These are phyloP conservation scores for Pteropus rufus DNA, from an alignment of 2,797 vertebrate genomes.

Conservation along the genomic window DNA sequence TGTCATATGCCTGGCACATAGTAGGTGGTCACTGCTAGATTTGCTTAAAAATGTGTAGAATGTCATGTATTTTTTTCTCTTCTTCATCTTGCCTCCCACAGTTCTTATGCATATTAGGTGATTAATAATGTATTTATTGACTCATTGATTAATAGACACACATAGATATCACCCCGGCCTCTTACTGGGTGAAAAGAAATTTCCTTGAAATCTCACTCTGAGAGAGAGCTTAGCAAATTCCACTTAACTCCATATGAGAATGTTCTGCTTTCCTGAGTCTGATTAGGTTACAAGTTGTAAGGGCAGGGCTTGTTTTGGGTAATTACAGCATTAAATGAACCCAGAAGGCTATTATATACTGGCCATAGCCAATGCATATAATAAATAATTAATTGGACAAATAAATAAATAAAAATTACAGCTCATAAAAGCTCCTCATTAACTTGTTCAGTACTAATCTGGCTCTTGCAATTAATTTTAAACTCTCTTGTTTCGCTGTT, in stretches of 20 bases:
- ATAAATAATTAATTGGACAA: conserved; percentile 75
- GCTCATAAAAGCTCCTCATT: conserved; percentile 71
- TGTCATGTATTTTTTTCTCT: not conserved
- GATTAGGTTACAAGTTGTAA: conserved; percentile 70
- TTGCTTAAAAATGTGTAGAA: not conserved
- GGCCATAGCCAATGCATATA: conserved; percentile 53
- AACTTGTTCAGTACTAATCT: conserved; percentile 59
- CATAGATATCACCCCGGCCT: not conserved
- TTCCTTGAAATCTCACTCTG: conserved; percentile 28
- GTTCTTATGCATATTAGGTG: not conserved
- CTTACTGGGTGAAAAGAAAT: not conserved
- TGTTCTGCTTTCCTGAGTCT: conserved; percentile 54
- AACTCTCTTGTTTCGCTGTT: conserved; percentile 71
- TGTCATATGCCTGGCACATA: not conserved
- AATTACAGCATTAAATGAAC: conserved; percentile 67
- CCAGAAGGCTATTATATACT: conserved; percentile 63
- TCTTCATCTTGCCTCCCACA: not conserved
- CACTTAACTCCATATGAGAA: conserved; percentile 51
- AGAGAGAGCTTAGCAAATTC: conserved; percentile 38
- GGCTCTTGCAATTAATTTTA: conserved; percentile 74
- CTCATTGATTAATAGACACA: not conserved
- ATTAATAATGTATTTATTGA: conserved; percentile 9
- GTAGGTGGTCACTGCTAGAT: not conserved
- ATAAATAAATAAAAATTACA: conserved; percentile 77
- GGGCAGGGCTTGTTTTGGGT: conserved; percentile 50